A percentile compares a stretch with the other conserved stretches of the same genome.
Evolutionary conservation across 2,113 vertebrate genomes (phyloP).

Genomic region (Gulo gulo): DNA sequence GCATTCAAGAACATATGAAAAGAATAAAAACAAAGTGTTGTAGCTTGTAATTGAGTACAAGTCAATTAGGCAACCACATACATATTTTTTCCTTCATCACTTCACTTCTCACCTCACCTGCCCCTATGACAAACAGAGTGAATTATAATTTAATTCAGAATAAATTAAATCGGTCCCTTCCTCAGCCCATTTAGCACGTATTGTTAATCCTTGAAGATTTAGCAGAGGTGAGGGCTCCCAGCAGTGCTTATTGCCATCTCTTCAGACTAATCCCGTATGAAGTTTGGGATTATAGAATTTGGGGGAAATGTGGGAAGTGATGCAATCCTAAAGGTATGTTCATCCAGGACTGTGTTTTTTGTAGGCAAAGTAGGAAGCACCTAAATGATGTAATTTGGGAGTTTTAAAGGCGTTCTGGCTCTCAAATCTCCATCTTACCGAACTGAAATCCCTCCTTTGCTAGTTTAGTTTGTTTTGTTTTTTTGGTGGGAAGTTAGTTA

Average conservation of each 20-base stretch:
- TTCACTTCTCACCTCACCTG: not conserved
- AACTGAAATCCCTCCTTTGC: not conserved
- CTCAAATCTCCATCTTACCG: not conserved
- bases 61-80: slow-evolving; percentile 11
- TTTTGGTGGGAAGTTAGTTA: fast-evolving
- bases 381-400: not conserved
- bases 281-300: not conserved
- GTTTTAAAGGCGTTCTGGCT: not conserved
- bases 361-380: not conserved
- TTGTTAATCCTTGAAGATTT: not conserved
- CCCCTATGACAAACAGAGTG: not conserved
- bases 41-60: slow-evolving; percentile 18
- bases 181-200: not conserved
- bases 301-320: not conserved
- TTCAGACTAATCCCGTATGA: slow-evolving; percentile 18
- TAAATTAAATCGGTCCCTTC: not conserved
- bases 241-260: not conserved
- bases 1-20: slow-evolving; percentile 20
- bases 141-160: not conserved
- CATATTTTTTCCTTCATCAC: not conserved
- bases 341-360: not conserved
- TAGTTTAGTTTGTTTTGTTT: not conserved
- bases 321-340: not conserved
- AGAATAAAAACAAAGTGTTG: slow-evolving; percentile 34
- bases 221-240: not conserved